Percentiles rank a stretch among this genome's conserved stretches.
These are phyloP conservation scores for Chlorops oryzae DNA, from an alignment of 1,140 invertebrate genomes.

Conservation along the genomic window DNA sequence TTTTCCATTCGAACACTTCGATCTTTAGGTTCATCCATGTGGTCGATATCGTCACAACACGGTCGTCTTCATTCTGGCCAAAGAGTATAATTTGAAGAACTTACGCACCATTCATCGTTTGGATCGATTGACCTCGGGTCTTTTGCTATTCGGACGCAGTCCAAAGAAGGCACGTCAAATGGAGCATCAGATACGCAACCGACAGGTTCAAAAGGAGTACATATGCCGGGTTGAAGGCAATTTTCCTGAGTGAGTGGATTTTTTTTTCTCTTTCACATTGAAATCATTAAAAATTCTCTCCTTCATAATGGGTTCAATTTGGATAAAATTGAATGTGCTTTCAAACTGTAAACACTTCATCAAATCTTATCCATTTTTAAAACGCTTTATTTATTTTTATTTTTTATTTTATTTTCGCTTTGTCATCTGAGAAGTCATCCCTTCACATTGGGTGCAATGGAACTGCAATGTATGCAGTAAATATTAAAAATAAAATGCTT, in stretches of 20 bases:
- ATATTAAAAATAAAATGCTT: background rate
- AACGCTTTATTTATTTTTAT: background rate
- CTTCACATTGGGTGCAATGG: too few relatives aligned
- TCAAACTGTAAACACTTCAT: background rate
- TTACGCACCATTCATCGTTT: conserved; percentile 85
- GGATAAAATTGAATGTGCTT: background rate
- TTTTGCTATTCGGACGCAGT: conserved; percentile 88
- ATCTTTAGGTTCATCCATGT: conserved; percentile 84
- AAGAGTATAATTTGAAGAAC: conserved; percentile 92
- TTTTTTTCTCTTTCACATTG: conserved; percentile 73
- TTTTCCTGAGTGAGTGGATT: conserved; percentile 84
- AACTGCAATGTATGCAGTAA: too few relatives aligned
- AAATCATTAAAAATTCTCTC: conserved; percentile 20
- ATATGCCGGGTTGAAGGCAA: conserved; percentile 92
- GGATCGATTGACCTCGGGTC: conserved; percentile 89
- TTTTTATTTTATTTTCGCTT: too few relatives aligned
- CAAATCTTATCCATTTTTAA: background rate
- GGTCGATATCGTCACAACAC: conserved; percentile 95
- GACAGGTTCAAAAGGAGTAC: conserved; percentile 93
- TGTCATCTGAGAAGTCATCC: too few relatives aligned
- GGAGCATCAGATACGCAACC: conserved; percentile 88
- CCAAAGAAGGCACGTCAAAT: conserved; percentile 86
- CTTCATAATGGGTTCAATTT: background rate
- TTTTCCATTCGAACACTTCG: background rate
- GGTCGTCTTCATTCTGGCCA: conserved; percentile 91